A percentile compares a stretch with the other conserved stretches of the same genome.
Conservation (phyloP, 2,113 vertebrate species). For the Fregetta grallaria region DNA sequence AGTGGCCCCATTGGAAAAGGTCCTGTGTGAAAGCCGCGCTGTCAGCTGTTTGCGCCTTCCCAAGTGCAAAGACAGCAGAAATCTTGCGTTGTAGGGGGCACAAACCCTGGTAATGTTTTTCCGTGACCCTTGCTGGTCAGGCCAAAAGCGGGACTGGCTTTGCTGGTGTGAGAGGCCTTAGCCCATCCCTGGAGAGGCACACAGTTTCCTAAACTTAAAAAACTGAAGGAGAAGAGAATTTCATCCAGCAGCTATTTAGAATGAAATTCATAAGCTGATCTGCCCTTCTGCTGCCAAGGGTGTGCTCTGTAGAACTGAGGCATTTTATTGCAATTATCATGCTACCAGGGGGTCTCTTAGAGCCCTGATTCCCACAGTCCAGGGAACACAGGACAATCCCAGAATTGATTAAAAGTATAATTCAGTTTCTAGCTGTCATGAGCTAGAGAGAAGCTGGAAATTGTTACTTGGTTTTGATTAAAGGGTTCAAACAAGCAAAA, state of each 20-base stretch:
- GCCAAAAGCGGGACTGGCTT: background rate
- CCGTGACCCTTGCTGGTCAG: background rate
- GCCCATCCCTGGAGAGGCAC: background rate
- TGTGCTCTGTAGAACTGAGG: background rate
- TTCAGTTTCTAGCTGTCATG: slow-evolving; percentile 1
- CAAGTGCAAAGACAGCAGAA: background rate
- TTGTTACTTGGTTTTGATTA: background rate
- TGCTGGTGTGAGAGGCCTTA: background rate
- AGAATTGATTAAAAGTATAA: background rate
- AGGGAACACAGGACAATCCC: background rate
- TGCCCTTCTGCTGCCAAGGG: background rate
- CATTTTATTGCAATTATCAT: background rate
- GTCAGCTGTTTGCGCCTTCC: background rate
- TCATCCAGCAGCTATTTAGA: background rate
- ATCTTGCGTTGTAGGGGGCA: background rate
- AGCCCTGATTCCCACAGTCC: background rate
- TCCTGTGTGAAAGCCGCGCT: background rate
- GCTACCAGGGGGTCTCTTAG: background rate
- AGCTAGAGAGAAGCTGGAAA: background rate
- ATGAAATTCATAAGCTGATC: background rate
- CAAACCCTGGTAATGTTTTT: background rate
- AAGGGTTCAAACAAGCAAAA: background rate
- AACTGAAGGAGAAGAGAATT: background rate
- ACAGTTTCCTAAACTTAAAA: background rate
- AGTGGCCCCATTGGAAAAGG: background rate